Evolutionary conservation across 2,888 invertebrate species (phyloP).

Genomic region (Diaprepes abbreviatus): DNA sequence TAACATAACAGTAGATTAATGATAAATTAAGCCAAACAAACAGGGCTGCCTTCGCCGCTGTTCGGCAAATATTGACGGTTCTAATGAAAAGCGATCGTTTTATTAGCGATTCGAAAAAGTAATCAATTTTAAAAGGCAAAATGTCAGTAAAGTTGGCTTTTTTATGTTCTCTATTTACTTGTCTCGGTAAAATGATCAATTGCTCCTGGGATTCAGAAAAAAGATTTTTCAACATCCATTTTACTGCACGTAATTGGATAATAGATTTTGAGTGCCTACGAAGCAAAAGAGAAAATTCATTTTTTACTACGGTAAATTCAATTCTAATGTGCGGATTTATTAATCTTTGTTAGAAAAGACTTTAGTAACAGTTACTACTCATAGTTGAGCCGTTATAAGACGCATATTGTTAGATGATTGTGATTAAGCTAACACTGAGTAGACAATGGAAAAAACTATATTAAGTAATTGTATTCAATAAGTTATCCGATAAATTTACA

Average conservation of each 20-base stretch:
- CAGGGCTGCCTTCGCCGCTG: conserved; percentile 16
- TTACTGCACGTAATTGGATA: background rate
- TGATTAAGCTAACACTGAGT: too few species aligned
- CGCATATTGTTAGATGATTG: too few species aligned
- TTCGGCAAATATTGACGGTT: conserved; percentile 39
- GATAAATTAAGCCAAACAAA: conserved; percentile 24
- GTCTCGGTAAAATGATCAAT: conserved; percentile 42
- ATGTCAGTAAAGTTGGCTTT: conserved; percentile 37
- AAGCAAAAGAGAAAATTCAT: background rate
- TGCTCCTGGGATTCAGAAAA: conserved; percentile 13
- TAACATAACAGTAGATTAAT: conserved; percentile 20
- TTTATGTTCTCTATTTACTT: conserved; percentile 41
- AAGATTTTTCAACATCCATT: conserved; percentile 8
- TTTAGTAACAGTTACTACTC: too few species aligned
- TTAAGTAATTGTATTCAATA: too few species aligned
- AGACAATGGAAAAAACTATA: too few species aligned
- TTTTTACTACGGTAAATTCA: background rate
- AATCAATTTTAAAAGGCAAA: conserved; percentile 42
- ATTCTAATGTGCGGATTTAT: too few species aligned
- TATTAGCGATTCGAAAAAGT: conserved; percentile 45
- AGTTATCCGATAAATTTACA: too few species aligned
- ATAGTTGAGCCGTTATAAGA: too few species aligned
- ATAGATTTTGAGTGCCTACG: background rate
- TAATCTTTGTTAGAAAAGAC: background rate
- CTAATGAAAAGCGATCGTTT: conserved; percentile 45